Evolutionary conservation across 2,797 vertebrate species (phyloP).

Genomic region (Melanotaenia trifasciata): DNA sequence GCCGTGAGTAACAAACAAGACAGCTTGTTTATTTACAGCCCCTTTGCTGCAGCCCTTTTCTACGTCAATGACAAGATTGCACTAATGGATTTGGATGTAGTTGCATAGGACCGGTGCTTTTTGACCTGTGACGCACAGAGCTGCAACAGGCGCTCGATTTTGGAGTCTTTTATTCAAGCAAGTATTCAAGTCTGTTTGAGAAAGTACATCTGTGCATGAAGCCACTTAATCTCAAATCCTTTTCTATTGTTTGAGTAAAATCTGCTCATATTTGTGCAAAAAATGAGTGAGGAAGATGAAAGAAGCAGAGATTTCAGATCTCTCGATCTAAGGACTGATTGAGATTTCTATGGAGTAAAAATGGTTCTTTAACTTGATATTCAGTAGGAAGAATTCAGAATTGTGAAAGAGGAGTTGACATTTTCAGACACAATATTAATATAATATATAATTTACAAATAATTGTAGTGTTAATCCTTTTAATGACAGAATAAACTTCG

Average conservation of each 20-base stretch:
- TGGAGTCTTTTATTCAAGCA: slow-evolving; percentile 13
- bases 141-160: background rate
- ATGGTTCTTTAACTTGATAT: background rate
- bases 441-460: too few relatives aligned
- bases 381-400: background rate
- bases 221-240: background rate
- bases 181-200: slow-evolving; percentile 19
- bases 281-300: slow-evolving; percentile 30
- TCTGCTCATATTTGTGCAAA: slow-evolving; percentile 37
- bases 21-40: slow-evolving; percentile 47
- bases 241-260: slow-evolving; percentile 36
- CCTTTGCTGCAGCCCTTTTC: background rate
- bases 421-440: too few relatives aligned
- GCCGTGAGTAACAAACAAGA: slow-evolving; percentile 41
- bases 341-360: slow-evolving; percentile 19
- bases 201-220: slow-evolving; percentile 16
- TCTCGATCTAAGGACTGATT: slow-evolving; percentile 47
- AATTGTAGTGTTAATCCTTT: too few relatives aligned
- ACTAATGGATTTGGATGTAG: slow-evolving; percentile 13
- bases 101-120: background rate
- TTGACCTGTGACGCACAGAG: slow-evolving; percentile 30
- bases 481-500: background rate
- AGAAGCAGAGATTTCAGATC: slow-evolving; percentile 28
- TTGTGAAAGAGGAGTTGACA: background rate
- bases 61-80: slow-evolving; percentile 16